Evolutionary conservation across 2,888 invertebrate species (phyloP).

Genomic region (Matsumyia berberina): DNA sequence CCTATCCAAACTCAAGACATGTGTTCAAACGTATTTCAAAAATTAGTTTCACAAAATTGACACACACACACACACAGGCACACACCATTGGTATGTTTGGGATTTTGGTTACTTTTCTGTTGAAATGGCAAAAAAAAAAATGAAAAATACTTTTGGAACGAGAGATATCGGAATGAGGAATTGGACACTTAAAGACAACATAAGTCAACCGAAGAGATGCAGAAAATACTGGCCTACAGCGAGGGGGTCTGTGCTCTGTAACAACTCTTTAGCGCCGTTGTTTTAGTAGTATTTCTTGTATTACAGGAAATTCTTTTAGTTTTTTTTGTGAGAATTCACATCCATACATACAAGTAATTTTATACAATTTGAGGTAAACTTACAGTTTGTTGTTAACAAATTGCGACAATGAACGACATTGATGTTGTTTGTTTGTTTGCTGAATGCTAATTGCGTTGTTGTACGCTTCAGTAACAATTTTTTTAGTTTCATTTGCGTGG

Average conservation of each 20-base stretch:
- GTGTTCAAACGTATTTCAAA: slow-evolving; percentile 21
- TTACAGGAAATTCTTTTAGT: slow-evolving; percentile 16
- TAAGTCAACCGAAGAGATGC: slow-evolving; percentile 39
- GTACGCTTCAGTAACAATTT: slow-evolving; percentile 7
- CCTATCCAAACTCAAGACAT: slow-evolving; percentile 6
- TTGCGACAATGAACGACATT: neutral
- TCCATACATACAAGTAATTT: neutral
- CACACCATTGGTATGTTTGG: neutral
- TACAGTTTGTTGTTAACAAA: neutral
- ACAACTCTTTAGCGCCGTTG: neutral
- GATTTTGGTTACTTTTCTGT: neutral
- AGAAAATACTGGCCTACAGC: neutral
- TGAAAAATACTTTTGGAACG: slow-evolving; percentile 10
- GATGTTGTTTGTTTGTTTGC: neutral
- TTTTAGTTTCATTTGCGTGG: neutral
- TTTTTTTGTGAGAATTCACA: neutral
- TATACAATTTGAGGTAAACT: neutral
- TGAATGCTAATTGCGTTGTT: slow-evolving; percentile 14
- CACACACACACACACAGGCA: neutral
- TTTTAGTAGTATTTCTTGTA: slow-evolving; percentile 35
- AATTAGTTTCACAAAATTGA: slow-evolving; percentile 29
- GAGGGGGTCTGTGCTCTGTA: neutral
- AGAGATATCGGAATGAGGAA: slow-evolving; percentile 64
- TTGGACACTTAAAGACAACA: slow-evolving; percentile 57
- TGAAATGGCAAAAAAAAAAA: neutral